phyloP scores from a whole-genome alignment of 2,113 vertebrate species.

The Malurus alboscapulatus region DNA sequence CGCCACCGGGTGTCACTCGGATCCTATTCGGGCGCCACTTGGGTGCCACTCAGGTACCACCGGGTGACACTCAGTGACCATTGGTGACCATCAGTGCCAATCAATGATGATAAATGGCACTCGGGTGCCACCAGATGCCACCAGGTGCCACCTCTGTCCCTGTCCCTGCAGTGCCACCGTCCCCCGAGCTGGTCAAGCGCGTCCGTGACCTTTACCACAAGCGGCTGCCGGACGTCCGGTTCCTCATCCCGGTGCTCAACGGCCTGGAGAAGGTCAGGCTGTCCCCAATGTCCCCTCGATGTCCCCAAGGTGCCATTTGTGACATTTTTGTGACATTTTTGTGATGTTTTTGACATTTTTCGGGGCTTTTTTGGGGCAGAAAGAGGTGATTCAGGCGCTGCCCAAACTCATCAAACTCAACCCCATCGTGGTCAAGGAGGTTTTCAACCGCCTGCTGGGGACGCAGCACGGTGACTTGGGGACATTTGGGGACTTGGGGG shows the following conservation, averaged over 20 bases:
- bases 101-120: too few relatives aligned
- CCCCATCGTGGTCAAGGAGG: conserved; percentile 94
- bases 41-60: too few relatives aligned
- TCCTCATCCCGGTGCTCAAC: conserved; percentile 93
- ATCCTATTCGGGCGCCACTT: too few relatives aligned
- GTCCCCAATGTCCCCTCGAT: too few relatives aligned
- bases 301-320: too few relatives aligned
- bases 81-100: too few relatives aligned
- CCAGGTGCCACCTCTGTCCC: neutral
- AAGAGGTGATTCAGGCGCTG: conserved; percentile 91
- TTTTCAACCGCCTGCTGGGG: conserved; percentile 93
- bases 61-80: too few relatives aligned
- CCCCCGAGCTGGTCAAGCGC: conserved; percentile 91
- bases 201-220: conserved; percentile 97
- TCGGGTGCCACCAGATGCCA: too few relatives aligned
- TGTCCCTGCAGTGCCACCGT: conserved; percentile 82
- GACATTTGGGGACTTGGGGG: too few relatives aligned
- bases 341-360: neutral
- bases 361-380: conserved; percentile 63
- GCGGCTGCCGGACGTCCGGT: conserved; percentile 89
- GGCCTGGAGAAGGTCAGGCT: conserved; percentile 88
- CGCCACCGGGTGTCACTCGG: too few relatives aligned
- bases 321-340: too few relatives aligned
- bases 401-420: conserved; percentile 97
- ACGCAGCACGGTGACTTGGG: conserved; percentile 85